Conservation (phyloP, 2,888 invertebrate species). For the Philhelius pedissequus region DNA sequence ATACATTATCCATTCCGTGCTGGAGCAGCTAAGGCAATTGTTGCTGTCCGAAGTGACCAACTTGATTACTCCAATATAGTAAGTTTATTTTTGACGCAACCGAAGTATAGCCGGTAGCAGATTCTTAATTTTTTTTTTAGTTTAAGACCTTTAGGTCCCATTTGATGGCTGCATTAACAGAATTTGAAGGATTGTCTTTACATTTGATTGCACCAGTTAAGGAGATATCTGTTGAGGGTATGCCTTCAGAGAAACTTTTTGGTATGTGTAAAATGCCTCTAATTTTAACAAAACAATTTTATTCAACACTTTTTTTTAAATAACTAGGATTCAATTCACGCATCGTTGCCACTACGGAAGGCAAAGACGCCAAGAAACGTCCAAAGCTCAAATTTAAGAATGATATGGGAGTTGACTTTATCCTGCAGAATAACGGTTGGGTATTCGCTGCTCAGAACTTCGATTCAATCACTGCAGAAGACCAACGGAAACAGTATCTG, state of each 20-base stretch:
- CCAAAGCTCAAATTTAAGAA: conserved; percentile 80
- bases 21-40: conserved; percentile 86
- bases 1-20: conserved; percentile 87
- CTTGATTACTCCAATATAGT: conserved; percentile 80
- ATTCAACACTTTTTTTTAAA: not conserved
- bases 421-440: conserved; percentile 79
- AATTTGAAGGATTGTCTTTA: conserved; percentile 82
- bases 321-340: conserved; percentile 81
- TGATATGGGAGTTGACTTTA: conserved; percentile 85
- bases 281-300: conserved; percentile 16
- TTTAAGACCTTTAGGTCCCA: conserved; percentile 73
- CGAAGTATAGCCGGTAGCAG: not conserved
- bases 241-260: conserved; percentile 75
- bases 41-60: conserved; percentile 83
- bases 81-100: conserved; percentile 35
- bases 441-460: conserved; percentile 76
- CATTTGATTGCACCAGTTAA: conserved; percentile 83
- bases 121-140: conserved; percentile 67
- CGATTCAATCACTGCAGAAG: conserved; percentile 71
- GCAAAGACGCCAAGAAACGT: conserved; percentile 82
- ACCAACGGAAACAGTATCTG: conserved; percentile 74
- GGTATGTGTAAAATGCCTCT: conserved; percentile 71
- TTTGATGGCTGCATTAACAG: conserved; percentile 76
- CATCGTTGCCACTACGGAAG: conserved; percentile 84
- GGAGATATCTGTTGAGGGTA: conserved; percentile 80